Percentiles rank a stretch among this genome's conserved stretches.
phyloP scores from a whole-genome alignment of 2,113 vertebrate species.

The Shinisaurus crocodilurus region DNA sequence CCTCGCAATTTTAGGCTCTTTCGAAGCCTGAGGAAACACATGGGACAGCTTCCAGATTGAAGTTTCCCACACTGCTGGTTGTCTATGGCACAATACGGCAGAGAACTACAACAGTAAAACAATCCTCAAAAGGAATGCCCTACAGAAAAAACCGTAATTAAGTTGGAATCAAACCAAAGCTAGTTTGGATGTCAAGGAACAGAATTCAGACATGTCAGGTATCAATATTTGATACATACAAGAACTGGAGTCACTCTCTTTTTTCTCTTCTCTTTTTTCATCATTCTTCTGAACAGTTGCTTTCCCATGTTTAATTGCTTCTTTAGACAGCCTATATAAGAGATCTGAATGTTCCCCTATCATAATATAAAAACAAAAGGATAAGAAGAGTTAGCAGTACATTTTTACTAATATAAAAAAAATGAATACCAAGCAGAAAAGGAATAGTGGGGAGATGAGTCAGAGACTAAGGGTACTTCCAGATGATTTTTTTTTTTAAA shows the following conservation, averaged over 20 bases:
- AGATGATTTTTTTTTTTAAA: no score
- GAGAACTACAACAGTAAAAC: background rate
- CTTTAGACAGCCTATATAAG: conserved; percentile 90
- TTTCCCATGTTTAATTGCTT: conserved; percentile 85
- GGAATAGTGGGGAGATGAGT: background rate
- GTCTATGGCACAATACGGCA: background rate
- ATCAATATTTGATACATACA: conserved; percentile 78
- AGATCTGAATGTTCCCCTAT: conserved; percentile 91
- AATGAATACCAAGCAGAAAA: no score
- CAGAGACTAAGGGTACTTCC: no score
- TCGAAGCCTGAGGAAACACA: background rate
- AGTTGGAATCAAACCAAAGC: background rate
- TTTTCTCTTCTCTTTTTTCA: conserved; percentile 82
- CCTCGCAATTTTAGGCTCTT: background rate
- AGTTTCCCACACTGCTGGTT: background rate
- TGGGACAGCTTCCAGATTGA: background rate
- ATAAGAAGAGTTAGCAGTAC: conserved; percentile 27
- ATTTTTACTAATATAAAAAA: background rate
- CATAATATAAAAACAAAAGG: conserved; percentile 3
- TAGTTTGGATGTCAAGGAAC: background rate
- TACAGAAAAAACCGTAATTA: background rate
- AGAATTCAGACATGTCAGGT: conserved; percentile 17
- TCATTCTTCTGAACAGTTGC: conserved; percentile 77
- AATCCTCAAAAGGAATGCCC: background rate
- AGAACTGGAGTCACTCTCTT: conserved; percentile 84